A percentile compares a stretch with the other conserved stretches of the same genome.
Evolutionary conservation across 1,140 invertebrate species (phyloP).

Genomic region (Ostrea edulis): DNA sequence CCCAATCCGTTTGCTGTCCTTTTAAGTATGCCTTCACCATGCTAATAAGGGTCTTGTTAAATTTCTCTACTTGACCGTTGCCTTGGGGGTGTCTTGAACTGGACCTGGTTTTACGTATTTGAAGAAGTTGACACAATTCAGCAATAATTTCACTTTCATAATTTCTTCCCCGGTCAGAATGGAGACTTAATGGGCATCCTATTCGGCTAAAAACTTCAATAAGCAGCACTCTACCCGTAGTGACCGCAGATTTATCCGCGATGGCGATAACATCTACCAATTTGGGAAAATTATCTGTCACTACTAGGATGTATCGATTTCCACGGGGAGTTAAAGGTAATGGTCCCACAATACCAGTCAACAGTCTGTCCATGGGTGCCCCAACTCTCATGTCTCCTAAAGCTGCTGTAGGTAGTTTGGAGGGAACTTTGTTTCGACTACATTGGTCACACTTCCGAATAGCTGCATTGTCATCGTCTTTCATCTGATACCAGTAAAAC

Average conservation of each 20-base stretch:
- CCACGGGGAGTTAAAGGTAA: slow-evolving; percentile 38
- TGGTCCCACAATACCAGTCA: slow-evolving; percentile 43
- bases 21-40: slow-evolving; percentile 64
- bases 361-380: slow-evolving; percentile 42
- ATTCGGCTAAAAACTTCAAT: slow-evolving; percentile 69
- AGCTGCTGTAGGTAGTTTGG: neutral
- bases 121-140: slow-evolving; percentile 45
- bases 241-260: slow-evolving; percentile 60
- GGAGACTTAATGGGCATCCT: slow-evolving; percentile 47
- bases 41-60: slow-evolving; percentile 65
- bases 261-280: slow-evolving; percentile 64
- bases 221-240: slow-evolving; percentile 73
- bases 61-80: slow-evolving; percentile 64
- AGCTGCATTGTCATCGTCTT: slow-evolving; percentile 5
- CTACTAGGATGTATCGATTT: slow-evolving; percentile 51
- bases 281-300: slow-evolving; percentile 66
- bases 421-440: neutral
- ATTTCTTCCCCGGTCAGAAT: slow-evolving; percentile 54
- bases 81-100: slow-evolving; percentile 24
- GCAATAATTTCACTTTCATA: slow-evolving; percentile 51
- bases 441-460: slow-evolving; percentile 2
- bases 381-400: slow-evolving; percentile 44
- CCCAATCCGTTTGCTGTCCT: slow-evolving; percentile 58
- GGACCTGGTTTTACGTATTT: slow-evolving; percentile 48
- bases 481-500: slow-evolving; percentile 13